Conservation (phyloP, 2,113 vertebrate species). For the Kobus ellipsiprymnus region DNA sequence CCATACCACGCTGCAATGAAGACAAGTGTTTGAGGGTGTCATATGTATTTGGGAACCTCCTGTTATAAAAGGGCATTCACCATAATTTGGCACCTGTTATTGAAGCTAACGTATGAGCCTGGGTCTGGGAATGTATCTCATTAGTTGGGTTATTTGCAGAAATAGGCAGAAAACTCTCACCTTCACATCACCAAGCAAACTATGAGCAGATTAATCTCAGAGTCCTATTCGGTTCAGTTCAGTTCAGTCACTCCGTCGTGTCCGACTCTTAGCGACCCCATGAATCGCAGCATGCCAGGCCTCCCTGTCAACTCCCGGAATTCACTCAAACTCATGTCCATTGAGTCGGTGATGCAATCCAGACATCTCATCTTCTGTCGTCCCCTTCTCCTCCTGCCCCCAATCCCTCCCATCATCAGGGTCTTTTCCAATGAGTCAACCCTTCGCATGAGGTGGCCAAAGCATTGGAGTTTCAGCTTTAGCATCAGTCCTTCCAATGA, state of each 20-base stretch:
- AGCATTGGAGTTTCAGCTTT: no score
- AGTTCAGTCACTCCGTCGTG: no score
- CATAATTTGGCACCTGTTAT: background rate
- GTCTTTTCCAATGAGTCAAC: no score
- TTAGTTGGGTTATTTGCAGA: background rate
- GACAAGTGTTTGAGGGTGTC: background rate
- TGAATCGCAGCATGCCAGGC: no score
- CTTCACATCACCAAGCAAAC: background rate
- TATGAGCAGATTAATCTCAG: background rate
- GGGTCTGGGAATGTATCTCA: background rate
- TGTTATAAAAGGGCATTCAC: background rate
- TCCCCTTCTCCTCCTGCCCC: no score
- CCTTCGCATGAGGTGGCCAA: no score
- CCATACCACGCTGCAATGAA: background rate
- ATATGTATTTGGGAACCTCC: fast-evolving
- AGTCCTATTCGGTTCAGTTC: background rate
- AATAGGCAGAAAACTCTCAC: background rate
- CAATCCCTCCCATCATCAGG: no score
- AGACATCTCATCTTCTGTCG: fast-evolving
- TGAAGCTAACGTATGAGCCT: background rate
- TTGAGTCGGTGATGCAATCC: no score
- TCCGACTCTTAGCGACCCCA: no score
- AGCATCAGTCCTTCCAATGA: no score
- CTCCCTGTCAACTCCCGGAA: no score
- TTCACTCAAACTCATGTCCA: no score